A percentile compares a stretch with the other conserved stretches of the same genome.
Conservation (phyloP, 2,888 invertebrate genomes). For the Lycophotia porphyrea region DNA sequence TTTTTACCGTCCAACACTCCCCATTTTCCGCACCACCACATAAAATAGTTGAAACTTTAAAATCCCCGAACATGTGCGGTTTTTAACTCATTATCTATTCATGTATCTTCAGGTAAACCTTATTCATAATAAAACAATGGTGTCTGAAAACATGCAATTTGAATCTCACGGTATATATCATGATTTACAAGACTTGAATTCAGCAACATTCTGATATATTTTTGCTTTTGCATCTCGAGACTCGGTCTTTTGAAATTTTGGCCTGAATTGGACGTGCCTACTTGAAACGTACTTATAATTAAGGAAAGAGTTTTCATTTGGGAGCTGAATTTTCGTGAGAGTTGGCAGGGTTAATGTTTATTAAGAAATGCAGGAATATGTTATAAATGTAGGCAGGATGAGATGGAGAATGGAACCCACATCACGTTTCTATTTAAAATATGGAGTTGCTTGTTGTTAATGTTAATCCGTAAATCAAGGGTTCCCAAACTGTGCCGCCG, state of each 20-base stretch:
- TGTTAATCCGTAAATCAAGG: too few species aligned
- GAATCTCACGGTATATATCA: slow-evolving; percentile 51
- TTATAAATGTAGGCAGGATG: slow-evolving; percentile 6
- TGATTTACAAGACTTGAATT: slow-evolving; percentile 38
- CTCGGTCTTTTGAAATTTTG: slow-evolving; percentile 51
- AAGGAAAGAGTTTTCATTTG: slow-evolving; percentile 52
- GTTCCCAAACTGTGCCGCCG: too few species aligned
- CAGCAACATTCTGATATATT: slow-evolving; percentile 12
- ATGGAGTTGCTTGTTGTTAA: neutral
- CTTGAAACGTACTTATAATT: slow-evolving; percentile 53
- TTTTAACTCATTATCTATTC: slow-evolving; percentile 75
- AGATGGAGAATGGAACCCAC: too few species aligned
- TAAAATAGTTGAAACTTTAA: slow-evolving; percentile 41
- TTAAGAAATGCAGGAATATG: slow-evolving; percentile 10
- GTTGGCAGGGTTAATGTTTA: slow-evolving; percentile 15
- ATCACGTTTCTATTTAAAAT: neutral
- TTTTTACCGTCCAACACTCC: neutral
- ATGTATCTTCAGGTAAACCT: slow-evolving; percentile 60
- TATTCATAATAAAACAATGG: slow-evolving; percentile 66
- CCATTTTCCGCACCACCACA: neutral
- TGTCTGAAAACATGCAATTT: slow-evolving; percentile 60
- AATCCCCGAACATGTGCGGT: slow-evolving; percentile 26
- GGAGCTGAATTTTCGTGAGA: slow-evolving; percentile 11
- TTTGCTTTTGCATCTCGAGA: neutral
- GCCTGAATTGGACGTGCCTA: slow-evolving; percentile 42